These are phyloP conservation scores for Osmerus mordax DNA, from an alignment of 2,113 vertebrate species.

Conservation along the genomic window DNA sequence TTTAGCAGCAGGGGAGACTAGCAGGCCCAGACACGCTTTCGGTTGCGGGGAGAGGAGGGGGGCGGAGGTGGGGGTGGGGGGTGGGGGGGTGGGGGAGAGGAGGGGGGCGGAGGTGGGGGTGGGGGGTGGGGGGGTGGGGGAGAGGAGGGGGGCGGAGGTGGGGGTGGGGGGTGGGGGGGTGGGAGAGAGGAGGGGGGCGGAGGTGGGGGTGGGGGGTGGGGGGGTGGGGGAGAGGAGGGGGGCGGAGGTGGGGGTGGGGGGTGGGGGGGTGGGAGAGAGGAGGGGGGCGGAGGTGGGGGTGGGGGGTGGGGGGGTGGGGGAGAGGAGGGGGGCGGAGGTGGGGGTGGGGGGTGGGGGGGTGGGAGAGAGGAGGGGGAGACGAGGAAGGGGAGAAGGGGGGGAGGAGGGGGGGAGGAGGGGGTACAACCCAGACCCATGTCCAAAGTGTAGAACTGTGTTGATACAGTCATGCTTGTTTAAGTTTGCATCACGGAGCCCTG, in stretches of 20 bases:
- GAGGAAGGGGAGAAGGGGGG: too few relatives aligned
- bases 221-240: slow-evolving; percentile 8
- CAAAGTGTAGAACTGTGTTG: too few relatives aligned
- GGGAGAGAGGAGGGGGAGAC: not conserved
- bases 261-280: too few relatives aligned
- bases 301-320: too few relatives aligned
- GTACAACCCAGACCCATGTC: too few relatives aligned
- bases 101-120: not conserved
- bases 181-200: not conserved
- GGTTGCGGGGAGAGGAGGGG: slow-evolving; percentile 30
- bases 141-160: not conserved
- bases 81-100: not conserved
- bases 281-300: slow-evolving; percentile 25
- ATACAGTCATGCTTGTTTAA: too few relatives aligned
- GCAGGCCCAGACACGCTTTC: slow-evolving; percentile 62
- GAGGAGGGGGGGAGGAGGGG: not conserved
- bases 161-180: too few relatives aligned
- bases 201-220: too few relatives aligned
- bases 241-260: slow-evolving; percentile 10
- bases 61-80: not conserved
- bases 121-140: too few relatives aligned
- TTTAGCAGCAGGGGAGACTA: slow-evolving; percentile 50
- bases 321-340: slow-evolving; percentile 17
- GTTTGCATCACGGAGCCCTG: too few relatives aligned
- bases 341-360: too few relatives aligned